Evolutionary conservation across 2,888 invertebrate genomes (phyloP).

Genomic region (Sarcophaga rosellei): DNA sequence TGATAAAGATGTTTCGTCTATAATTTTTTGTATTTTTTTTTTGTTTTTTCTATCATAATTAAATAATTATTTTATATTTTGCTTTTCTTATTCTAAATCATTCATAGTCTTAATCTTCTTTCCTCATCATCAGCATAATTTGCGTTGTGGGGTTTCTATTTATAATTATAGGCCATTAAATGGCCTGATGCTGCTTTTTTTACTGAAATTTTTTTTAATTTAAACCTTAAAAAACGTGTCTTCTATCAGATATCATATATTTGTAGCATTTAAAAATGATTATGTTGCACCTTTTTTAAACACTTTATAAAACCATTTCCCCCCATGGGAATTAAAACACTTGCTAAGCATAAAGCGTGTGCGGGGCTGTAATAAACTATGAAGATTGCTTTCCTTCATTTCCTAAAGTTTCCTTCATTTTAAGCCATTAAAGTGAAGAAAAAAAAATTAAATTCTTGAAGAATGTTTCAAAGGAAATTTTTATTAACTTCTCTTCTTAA

Average conservation of each 20-base stretch:
- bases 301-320: slow-evolving; percentile 9
- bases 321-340: slow-evolving; percentile 50
- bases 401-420: too few relatives aligned
- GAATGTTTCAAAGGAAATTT: too few relatives aligned
- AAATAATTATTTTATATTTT: slow-evolving; percentile 34
- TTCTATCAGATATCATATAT: neutral
- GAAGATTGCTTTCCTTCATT: too few relatives aligned
- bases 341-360: slow-evolving; percentile 25
- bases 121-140: slow-evolving; percentile 16
- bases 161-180: slow-evolving; percentile 25
- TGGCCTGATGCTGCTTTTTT: slow-evolving; percentile 29
- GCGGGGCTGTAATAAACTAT: slow-evolving; percentile 5
- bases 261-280: neutral
- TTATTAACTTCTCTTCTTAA: too few relatives aligned
- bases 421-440: too few relatives aligned
- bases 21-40: neutral
- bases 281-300: neutral
- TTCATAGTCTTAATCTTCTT: slow-evolving; percentile 26
- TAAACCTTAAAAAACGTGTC: neutral
- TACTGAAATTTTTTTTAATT: slow-evolving; percentile 2
- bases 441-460: too few relatives aligned
- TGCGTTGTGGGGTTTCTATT: slow-evolving; percentile 27
- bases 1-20: slow-evolving; percentile 31
- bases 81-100: slow-evolving; percentile 5
- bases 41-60: slow-evolving; percentile 32